Conservation (phyloP, 2,113 vertebrate genomes). For the Crotalus helleri region DNA sequence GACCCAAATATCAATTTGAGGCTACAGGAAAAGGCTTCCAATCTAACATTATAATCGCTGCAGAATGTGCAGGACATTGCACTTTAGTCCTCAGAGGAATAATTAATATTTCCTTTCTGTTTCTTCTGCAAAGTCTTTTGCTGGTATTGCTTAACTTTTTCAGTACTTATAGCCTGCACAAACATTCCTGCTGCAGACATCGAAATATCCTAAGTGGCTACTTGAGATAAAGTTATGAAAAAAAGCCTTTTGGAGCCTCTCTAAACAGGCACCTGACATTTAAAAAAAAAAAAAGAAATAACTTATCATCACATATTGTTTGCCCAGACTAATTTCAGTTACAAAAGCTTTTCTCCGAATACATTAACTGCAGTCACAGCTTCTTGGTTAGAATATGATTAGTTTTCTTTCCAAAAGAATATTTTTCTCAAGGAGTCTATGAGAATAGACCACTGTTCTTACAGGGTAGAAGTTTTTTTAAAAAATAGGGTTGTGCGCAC, state of each 20-base stretch:
- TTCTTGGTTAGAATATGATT: background rate
- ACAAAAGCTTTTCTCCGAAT: background rate
- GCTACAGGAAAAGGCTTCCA: no score
- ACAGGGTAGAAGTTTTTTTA: background rate
- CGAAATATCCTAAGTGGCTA: background rate
- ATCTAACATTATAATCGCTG: no score
- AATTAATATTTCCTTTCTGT: background rate
- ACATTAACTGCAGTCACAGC: background rate
- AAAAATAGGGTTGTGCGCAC: no score
- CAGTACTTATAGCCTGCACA: background rate
- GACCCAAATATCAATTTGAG: no score
- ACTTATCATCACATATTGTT: background rate
- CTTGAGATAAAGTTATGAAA: background rate
- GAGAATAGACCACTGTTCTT: background rate
- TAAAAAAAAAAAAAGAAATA: background rate
- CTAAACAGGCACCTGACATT: background rate
- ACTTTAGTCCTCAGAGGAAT: background rate
- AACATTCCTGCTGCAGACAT: background rate
- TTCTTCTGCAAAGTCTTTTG: background rate
- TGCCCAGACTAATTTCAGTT: background rate
- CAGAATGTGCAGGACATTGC: background rate
- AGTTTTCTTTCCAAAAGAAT: background rate
- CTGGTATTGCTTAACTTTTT: background rate
- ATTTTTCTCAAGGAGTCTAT: background rate
- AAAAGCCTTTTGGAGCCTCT: background rate